Evolutionary conservation across 2,888 invertebrate species (phyloP), one percentile per base, ranked within the genome.

Genomic region (Drosophila longiperda): DNA sequence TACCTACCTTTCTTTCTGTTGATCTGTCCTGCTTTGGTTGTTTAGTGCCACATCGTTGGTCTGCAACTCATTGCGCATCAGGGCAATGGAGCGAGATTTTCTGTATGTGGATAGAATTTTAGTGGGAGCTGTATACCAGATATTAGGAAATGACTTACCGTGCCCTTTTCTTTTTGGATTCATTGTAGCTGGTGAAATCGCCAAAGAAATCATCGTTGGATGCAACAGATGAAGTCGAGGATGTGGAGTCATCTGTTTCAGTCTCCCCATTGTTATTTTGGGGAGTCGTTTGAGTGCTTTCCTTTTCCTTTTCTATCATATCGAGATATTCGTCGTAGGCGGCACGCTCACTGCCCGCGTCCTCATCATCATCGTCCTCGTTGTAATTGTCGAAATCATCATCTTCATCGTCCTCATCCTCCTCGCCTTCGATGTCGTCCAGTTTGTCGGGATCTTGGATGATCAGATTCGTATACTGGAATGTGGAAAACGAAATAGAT

Each of bases 21-120:
- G 76, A 23, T 80, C 82, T 23, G 2, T 34, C 23, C 33, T 57
- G 33, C 40, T 65, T 58, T 69, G 59, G 40, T 66, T 77, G 15
- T 67, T 55, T 33, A 17, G 64, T 9, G 71, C 36, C 2, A 90
- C 90, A 68, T 92, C 92, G 23, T 93, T 91, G 73, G 92, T 93
- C 62, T 82, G 82, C 64, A 93, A 83, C 48, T 93, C 93, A 83
- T 89, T 89, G 38, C 78, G 76, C 8, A 82, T 52, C 6, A 78
- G 80, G 11, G 87, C 70, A 84, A 94, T 91, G 42, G 93, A 93
- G 61, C 94, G 92, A 77, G 92, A 87, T 77, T 85, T 90, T 74
- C 94, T 92, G 34, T 0, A 26, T 48, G 15, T 3, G 50, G 6
- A 38, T 8, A 12, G 7, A n/a, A 3, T 34, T 29, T 0, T 38